A percentile compares a stretch with the other conserved stretches of the same genome.
These are phyloP conservation scores for Vanessa cardui DNA, from an alignment of 2,888 invertebrate species.

Conservation along the genomic window DNA sequence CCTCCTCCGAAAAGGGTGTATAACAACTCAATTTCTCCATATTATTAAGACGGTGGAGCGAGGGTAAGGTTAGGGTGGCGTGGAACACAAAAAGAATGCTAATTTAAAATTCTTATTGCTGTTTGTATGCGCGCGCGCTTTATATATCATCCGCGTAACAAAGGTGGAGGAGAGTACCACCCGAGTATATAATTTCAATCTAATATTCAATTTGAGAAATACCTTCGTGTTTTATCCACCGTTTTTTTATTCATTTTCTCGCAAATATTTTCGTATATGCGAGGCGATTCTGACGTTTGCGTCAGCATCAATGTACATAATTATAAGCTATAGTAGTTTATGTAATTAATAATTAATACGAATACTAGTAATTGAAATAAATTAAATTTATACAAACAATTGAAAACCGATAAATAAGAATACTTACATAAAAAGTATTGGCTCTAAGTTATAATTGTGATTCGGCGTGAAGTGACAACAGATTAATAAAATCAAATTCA, in stretches of 20 bases:
- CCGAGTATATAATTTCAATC: slow-evolving; percentile 81
- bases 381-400: too few relatives aligned
- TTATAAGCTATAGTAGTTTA: neutral
- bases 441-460: too few relatives aligned
- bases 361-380: too few relatives aligned
- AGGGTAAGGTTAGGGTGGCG: slow-evolving; percentile 69
- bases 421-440: too few relatives aligned
- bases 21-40: slow-evolving; percentile 82
- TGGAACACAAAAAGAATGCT: slow-evolving; percentile 81
- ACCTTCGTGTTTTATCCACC: slow-evolving; percentile 64
- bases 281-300: neutral
- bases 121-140: slow-evolving; percentile 81
- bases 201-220: slow-evolving; percentile 81
- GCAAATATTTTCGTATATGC: slow-evolving; percentile 60
- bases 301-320: too few relatives aligned
- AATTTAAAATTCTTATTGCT: slow-evolving; percentile 82
- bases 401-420: too few relatives aligned
- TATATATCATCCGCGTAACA: slow-evolving; percentile 79
- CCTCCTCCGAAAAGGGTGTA: slow-evolving; percentile 78
- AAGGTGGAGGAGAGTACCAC: slow-evolving; percentile 66
- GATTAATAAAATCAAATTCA: neutral
- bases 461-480: neutral
- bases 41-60: slow-evolving; percentile 78
- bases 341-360: too few relatives aligned
- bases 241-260: slow-evolving; percentile 73